Evolutionary conservation across 2,113 vertebrate species (phyloP), one percentile per base, ranked within the genome.

Genomic region (Serilophus lunatus): DNA sequence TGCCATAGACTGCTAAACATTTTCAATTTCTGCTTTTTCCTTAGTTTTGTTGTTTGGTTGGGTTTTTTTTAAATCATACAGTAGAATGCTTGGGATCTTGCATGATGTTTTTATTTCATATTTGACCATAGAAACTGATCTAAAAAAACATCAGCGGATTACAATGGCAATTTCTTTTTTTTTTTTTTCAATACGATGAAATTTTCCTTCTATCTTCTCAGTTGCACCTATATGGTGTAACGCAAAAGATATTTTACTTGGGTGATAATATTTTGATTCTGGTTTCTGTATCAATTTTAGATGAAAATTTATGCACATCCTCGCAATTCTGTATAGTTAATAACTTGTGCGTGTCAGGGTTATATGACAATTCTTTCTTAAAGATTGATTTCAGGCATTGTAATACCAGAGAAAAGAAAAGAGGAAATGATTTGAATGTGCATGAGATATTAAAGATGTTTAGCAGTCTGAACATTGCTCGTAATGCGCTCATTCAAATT

Each of bases 261-360:
- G 22, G 19, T 79, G 28, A 57, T 76, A 91, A 72, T 60, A 74
- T 87, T 95, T 92, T 81, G 59, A 81, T 92, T 90, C 50, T 66
- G 33, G 7, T 78, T 90, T 86, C 76, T 77, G 29, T 38, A 80
- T 66, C 65, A 64, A 53, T 40, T 93, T 42, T 36, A 72, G 65
- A 64, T 17, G 19, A 78, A 92, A 92, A 92, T 60, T 72, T 82
- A 79, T 60, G 36, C 45, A 65, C 17, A 75, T 49, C 36, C 23
- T 57, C 26, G 50, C 40, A 53, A 50, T 72, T 79, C 71, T 65
- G 12, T 71, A 38, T 6, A 85, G 66, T 47, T 89, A 91, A 60
- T 28, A 35, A 40, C 2, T 76, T 92, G n/a, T 1, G 9, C 42
- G 59, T 50, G 26, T n/a, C 85, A 82, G 44, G 36, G 9, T 82